phyloP scores from a whole-genome alignment of 2,888 invertebrate species.

The Ditylenchus weischeri region DNA sequence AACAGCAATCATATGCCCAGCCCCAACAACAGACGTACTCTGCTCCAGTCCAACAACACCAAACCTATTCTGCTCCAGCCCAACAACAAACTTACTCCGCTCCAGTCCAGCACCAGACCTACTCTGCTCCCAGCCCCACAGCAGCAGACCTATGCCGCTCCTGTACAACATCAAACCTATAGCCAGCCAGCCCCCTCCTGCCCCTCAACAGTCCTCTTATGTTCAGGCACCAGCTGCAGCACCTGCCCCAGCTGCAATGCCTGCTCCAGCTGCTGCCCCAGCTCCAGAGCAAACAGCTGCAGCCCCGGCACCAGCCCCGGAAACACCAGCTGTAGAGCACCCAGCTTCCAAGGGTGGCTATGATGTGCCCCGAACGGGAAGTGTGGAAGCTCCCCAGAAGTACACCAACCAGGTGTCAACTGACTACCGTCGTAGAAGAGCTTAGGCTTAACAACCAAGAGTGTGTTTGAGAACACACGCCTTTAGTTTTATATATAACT shows the following conservation, averaged over 20 bases:
- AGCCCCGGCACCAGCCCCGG: background rate
- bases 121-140: background rate
- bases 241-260: constrained; percentile 1
- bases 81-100: constrained; percentile 7
- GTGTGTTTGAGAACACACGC: too few relatives aligned
- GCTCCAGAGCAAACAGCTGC: background rate
- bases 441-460: background rate
- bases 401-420: constrained; percentile 5
- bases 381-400: background rate
- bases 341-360: constrained; percentile 1
- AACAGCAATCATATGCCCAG: constrained; percentile 1
- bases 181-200: constrained; percentile 1
- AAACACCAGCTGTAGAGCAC: constrained; percentile 3
- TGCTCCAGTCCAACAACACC: background rate
- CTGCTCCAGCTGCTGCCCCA: constrained; percentile 1
- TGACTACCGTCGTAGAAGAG: constrained; percentile 6
- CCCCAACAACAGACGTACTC: constrained; percentile 9
- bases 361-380: background rate
- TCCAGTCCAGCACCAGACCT: background rate
- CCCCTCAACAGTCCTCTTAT: background rate
- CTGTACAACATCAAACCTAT: background rate
- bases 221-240: background rate
- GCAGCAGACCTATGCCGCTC: background rate
- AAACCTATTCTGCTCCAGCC: constrained; percentile 4
- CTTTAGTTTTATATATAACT: too few relatives aligned